Percentiles rank a stretch among this genome's conserved stretches.
Evolutionary conservation across 2,113 vertebrate species (phyloP).

Genomic region (Anser cygnoides): DNA sequence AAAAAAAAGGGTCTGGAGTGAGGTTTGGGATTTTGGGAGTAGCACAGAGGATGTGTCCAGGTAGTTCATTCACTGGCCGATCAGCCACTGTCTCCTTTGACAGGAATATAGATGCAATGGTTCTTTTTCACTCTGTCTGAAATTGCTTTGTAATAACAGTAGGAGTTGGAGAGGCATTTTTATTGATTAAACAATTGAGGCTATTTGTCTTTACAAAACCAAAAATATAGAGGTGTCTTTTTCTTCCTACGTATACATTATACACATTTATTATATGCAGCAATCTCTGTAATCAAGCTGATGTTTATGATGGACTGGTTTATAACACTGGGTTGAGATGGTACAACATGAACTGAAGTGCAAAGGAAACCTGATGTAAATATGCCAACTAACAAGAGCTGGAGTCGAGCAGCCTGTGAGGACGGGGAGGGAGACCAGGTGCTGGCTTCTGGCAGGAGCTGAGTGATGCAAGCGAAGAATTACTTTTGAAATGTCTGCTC

Average conservation of each 20-base stretch:
- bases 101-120: constrained; percentile 63
- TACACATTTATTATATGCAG: constrained; percentile 57
- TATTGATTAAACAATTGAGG: constrained; percentile 81
- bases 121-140: constrained; percentile 67
- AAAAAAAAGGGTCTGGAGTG: neutral
- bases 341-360: neutral
- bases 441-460: neutral
- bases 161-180: constrained; percentile 77
- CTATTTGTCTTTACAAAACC: constrained; percentile 75
- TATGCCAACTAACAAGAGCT: neutral
- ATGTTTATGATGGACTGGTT: constrained; percentile 37
- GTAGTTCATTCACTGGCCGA: neutral
- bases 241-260: constrained; percentile 38
- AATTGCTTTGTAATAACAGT: constrained; percentile 76
- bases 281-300: constrained; percentile 62
- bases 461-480: neutral
- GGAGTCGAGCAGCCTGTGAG: neutral
- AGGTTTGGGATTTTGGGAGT: neutral
- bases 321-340: neutral
- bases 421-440: neutral
- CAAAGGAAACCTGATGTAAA: constrained; percentile 21
- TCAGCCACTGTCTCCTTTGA: constrained; percentile 53
- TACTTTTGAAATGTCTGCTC: neutral
- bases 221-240: constrained; percentile 74
- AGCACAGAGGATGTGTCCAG: neutral